Base-by-base conservation (phyloP, 2,888 invertebrate genomes). In the Calameuta filiformis region DNA sequence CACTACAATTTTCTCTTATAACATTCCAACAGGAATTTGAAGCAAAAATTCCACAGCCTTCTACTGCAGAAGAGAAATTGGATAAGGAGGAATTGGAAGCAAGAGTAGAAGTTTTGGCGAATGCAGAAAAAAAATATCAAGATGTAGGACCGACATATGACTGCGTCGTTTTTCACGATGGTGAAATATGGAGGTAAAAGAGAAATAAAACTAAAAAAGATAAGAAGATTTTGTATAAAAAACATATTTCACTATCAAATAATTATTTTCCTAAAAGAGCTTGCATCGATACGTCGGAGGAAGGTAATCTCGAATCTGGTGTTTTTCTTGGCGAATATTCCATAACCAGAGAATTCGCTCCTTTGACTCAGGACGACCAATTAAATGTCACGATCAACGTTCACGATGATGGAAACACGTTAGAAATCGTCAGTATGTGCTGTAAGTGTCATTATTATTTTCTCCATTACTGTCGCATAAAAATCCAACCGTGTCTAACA, bases 401-500 rank as follows among this genome's bases (percentile, higher is more conserved):
- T 73, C 96, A 98, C 87, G 96, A 98, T 85, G 95, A 96, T 30
- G 99, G 99, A 35, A 95, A 98, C 89, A 93, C 96, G 0, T 92
- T 99, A 77, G 99, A 99, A 93, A 95, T 99, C 75, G 98, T 98
- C 77, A 97, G 97, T 85, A 96, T 98, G 94, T 97, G 97, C 91
- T 98, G 98, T 98, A 93, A 95, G 96, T 94, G 83, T 35, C 23
- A 56, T 56, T 23, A 37, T 11, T 37, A 56, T 23, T 56, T 56
- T 6, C 1, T 56, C 23, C 23, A 56, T 56, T 56, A 6, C 23
- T 9, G 2, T 23, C 6, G 15, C 1, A 23, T 23, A 9, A 56
- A 23, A 68, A 69, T 75, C 33, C 35, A 73, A 73, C 73, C n/a
- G 73, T 76, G 35, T 68, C 35, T 68, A 34, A 35, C 33, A 23